Evolutionary conservation across 2,797 vertebrate species (phyloP).

Genomic region (Siniperca undulata): DNA sequence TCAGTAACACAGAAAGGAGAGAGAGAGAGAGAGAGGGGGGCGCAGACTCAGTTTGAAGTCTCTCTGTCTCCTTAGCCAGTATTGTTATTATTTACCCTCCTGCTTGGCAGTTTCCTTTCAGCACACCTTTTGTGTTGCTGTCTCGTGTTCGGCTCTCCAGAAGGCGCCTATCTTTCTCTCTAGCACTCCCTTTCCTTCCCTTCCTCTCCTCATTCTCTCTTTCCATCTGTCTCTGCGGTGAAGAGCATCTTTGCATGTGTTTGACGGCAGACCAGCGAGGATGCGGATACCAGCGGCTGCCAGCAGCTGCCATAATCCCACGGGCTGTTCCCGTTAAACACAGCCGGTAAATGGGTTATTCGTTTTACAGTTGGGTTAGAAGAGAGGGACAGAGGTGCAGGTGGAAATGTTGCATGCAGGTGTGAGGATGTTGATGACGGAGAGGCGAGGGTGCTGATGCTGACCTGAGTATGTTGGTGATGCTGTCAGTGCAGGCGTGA

Average conservation of each 20-base stretch:
- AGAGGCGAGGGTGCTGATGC: conserved; percentile 43
- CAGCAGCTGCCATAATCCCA: conserved; percentile 63
- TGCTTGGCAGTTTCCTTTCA: conserved; percentile 40
- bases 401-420: conserved; percentile 41
- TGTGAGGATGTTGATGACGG: conserved; percentile 37
- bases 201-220: conserved; percentile 3
- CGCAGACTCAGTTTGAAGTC: conserved; percentile 65
- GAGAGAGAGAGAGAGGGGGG: conserved; percentile 22
- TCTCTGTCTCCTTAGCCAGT: conserved; percentile 53
- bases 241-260: conserved; percentile 61
- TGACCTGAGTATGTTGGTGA: conserved; percentile 67
- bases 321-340: conserved; percentile 62
- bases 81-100: conserved; percentile 61
- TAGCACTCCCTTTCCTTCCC: neutral
- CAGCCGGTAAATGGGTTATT: conserved; percentile 63
- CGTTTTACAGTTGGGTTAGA: neutral
- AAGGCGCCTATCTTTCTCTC: neutral
- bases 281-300: conserved; percentile 71
- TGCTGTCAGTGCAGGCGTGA: conserved; percentile 46
- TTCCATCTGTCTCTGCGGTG: conserved; percentile 52
- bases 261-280: conserved; percentile 56
- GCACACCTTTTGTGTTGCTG: conserved; percentile 43
- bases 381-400: conserved; percentile 13
- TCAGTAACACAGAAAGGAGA: conserved; percentile 40
- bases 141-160: conserved; percentile 23